Evolutionary conservation across 2,888 invertebrate species (phyloP), one percentile per base, ranked within the genome.

Genomic region (Pteria penguin): DNA sequence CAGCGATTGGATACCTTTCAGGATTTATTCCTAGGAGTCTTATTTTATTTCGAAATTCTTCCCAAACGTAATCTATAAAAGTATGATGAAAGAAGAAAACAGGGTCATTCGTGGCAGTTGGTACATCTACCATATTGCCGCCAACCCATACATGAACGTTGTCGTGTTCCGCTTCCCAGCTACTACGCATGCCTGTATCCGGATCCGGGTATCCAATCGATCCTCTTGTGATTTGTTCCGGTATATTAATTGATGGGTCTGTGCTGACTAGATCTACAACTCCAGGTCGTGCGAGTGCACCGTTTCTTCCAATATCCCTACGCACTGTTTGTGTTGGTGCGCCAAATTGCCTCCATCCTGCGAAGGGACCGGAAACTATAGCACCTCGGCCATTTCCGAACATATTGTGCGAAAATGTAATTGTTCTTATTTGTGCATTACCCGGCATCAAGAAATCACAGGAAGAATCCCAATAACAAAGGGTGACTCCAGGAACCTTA

Each of bases 41-140:
- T 1, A 61, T 31, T 61, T 61, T 61, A 8, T 61, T 31, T 3
- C 61, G 31, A 61, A 61, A 61, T n/a, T 33, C 5, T 14, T 61
- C 61, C 61, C 61, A 61, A 31, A 61, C 18, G 33, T 61, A 61
- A 61, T 61, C 61, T 32, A 61, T 61, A 31, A 61, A 61, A 8
- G 61, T 61, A 31, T 61, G 61, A 3, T 61, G 61, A 22, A 61
- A 26, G 33, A 61, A 31, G 4, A 61, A 61, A n/a, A 61, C 61
- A 2, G 61, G 61, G n/a, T 61, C 61, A 18, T 61, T 22, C n/a
- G 61, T 33, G 33, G 61, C 33, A n/a, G 31, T 29, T 11, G n/a
- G 8, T 3, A 22, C 61, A 61, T 61, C 61, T 26, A 24, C 61
- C 61, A 61, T 61, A 31, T 18, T 1, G 22, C 61, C 61, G 5